A percentile compares a stretch with the other conserved stretches of the same genome.
Conservation (phyloP, 2,113 vertebrate genomes). For the Atractosteus spatula region DNA sequence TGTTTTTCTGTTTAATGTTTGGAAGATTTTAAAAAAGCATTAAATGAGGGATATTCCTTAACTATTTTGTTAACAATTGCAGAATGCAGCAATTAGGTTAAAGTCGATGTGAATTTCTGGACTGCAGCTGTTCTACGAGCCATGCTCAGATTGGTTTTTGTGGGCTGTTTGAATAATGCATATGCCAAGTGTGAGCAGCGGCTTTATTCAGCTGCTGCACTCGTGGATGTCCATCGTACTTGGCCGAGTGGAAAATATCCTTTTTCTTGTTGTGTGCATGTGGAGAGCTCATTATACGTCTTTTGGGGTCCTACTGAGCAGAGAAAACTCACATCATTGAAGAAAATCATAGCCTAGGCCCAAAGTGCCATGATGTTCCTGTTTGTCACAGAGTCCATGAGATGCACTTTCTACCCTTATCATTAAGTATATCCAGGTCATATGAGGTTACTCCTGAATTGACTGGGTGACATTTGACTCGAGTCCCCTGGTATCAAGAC, state of each 20-base stretch:
- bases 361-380: too few species aligned
- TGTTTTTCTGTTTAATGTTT: too few species aligned
- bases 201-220: background rate
- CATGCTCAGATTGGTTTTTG: background rate
- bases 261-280: background rate
- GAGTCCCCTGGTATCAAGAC: constrained; percentile 21
- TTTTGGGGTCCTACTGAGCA: background rate
- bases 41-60: too few species aligned
- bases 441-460: background rate
- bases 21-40: too few species aligned
- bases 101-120: background rate
- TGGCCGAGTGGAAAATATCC: background rate
- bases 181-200: background rate
- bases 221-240: too few species aligned
- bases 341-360: too few species aligned
- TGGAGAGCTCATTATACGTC: background rate
- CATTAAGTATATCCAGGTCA: background rate
- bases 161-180: too few species aligned
- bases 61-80: too few species aligned
- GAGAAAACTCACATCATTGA: background rate
- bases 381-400: background rate
- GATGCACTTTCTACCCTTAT: background rate
- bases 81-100: too few species aligned
- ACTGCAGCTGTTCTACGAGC: background rate
- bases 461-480: background rate